A percentile compares a stretch with the other conserved stretches of the same genome.
Conservation (phyloP, 2,797 vertebrate genomes). For the Pipistrellus kuhlii region DNA sequence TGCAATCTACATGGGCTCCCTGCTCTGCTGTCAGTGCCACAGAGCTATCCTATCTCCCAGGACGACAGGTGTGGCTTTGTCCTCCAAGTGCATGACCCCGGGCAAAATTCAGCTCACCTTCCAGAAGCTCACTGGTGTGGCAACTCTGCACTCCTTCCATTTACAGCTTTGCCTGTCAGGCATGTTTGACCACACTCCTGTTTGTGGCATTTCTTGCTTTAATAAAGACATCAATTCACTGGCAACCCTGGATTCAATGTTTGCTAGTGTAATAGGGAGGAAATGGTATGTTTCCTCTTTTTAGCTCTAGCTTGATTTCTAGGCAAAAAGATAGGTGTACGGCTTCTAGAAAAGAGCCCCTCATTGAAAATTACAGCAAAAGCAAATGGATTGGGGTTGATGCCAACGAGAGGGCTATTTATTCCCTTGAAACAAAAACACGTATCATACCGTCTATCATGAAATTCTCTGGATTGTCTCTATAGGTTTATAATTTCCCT, state of each 20-base stretch:
- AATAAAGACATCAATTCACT: slow-evolving; percentile 43
- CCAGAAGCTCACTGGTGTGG: slow-evolving; percentile 67
- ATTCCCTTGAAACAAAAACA: neutral
- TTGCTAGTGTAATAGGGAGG: neutral
- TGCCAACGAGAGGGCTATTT: neutral
- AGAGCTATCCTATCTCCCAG: slow-evolving; percentile 32
- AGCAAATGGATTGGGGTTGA: neutral
- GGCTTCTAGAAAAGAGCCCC: neutral
- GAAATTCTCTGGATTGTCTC: neutral
- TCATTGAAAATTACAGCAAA: neutral
- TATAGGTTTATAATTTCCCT: neutral
- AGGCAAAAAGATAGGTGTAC: neutral
- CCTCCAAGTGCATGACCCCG: slow-evolving; percentile 63
- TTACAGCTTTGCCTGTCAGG: slow-evolving; percentile 57
- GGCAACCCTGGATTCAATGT: slow-evolving; percentile 18
- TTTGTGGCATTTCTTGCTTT: slow-evolving; percentile 22
- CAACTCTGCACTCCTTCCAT: slow-evolving; percentile 75
- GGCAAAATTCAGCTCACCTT: slow-evolving; percentile 71
- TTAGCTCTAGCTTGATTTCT: slow-evolving; percentile 44
- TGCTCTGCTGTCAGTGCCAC: slow-evolving; percentile 45
- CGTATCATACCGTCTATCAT: neutral
- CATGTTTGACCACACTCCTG: slow-evolving; percentile 67
- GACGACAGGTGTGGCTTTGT: slow-evolving; percentile 79
- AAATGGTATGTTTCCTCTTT: slow-evolving; percentile 13
- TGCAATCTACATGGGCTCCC: slow-evolving; percentile 70